phyloP scores from a whole-genome alignment of 2,797 vertebrate genomes.

The Novumbra hubbsi region DNA sequence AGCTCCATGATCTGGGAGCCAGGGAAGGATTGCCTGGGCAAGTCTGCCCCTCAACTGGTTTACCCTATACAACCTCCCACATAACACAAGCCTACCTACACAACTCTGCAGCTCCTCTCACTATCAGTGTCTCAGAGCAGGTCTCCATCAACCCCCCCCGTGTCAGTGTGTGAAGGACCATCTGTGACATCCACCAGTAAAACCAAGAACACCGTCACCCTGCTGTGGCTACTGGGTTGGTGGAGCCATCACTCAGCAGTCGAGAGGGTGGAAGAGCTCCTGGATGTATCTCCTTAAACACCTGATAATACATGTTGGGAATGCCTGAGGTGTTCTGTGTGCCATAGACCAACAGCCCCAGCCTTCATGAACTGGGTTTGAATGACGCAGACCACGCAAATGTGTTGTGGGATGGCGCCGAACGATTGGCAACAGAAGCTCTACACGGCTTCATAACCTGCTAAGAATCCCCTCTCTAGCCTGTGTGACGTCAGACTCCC shows the following conservation, averaged over 20 bases:
- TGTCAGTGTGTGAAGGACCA: slow-evolving; percentile 1
- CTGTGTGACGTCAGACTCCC: slow-evolving; percentile 57
- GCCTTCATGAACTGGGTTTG: background rate
- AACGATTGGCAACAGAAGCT: slow-evolving; percentile 16
- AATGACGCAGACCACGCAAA: background rate
- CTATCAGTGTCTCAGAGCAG: background rate
- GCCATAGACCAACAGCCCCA: background rate
- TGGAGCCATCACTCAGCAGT: background rate
- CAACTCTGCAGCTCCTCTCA: background rate
- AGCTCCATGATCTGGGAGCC: background rate
- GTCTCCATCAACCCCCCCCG: background rate
- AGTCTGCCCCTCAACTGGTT: background rate
- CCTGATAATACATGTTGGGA: background rate
- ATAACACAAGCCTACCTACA: background rate
- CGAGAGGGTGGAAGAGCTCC: too few relatives aligned
- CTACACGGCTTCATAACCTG: slow-evolving; percentile 24
- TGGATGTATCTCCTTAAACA: background rate
- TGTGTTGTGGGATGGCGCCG: slow-evolving; percentile 12
- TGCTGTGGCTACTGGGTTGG: background rate
- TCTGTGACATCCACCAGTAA: background rate
- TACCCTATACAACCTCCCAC: background rate
- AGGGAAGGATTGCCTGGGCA: background rate
- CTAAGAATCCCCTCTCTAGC: slow-evolving; percentile 56
- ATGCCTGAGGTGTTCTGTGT: background rate
- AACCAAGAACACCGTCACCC: background rate